Conservation (phyloP, 2,888 invertebrate genomes). For the Catocala nupta region DNA sequence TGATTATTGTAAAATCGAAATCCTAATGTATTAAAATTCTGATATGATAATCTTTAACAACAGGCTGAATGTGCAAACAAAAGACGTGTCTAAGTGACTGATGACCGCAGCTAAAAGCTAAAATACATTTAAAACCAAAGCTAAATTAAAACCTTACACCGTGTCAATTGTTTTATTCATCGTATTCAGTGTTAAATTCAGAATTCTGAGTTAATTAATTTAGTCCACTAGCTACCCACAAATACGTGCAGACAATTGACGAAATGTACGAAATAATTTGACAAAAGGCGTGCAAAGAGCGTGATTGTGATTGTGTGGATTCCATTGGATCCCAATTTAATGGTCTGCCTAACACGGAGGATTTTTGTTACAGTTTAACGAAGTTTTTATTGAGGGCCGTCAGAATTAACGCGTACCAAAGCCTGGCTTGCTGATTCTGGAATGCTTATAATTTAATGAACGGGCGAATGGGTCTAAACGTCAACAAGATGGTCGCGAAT, state of each 20-base stretch:
- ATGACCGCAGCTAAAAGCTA: neutral
- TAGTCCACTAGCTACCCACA: neutral
- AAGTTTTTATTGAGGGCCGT: constrained; percentile 15
- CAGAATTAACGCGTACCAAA: constrained; percentile 9
- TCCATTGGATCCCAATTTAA: constrained; percentile 19
- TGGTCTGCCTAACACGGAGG: constrained; percentile 13
- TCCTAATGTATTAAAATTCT: too few species aligned
- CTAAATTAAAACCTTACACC: neutral
- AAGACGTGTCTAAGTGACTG: too few species aligned
- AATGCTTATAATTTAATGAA: neutral
- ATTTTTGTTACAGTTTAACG: constrained; percentile 25
- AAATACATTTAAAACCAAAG: neutral
- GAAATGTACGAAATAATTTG: constrained; percentile 26
- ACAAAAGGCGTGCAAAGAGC: constrained; percentile 13
- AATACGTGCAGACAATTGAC: constrained; percentile 15
- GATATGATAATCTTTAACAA: too few species aligned
- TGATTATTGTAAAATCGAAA: too few species aligned
- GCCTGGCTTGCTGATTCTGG: neutral
- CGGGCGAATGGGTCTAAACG: too few species aligned
- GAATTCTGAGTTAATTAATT: neutral
- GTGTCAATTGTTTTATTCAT: neutral
- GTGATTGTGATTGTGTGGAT: constrained; percentile 4
- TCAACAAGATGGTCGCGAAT: too few species aligned
- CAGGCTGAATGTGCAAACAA: too few species aligned
- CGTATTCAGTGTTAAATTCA: neutral